Base-by-base conservation (phyloP, 2,113 vertebrate species). In the Pampusana beccarii region DNA sequence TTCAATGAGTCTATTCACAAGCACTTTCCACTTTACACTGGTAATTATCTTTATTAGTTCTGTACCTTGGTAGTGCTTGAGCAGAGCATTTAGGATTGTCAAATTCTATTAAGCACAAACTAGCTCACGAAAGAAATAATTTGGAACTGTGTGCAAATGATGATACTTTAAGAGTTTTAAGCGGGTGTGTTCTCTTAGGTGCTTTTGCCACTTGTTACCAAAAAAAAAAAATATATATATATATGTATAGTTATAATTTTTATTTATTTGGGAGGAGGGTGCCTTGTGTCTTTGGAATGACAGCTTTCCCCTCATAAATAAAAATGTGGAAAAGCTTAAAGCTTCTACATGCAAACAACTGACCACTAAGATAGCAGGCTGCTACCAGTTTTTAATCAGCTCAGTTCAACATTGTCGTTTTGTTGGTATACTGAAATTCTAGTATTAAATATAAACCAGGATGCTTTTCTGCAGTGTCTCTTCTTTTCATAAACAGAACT, bases 91-190 rank as follows among this genome's bases (percentile, higher is more conserved):
- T 87, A 93, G 92, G 51, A 84, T 24, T 92, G 71, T 94, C 94
- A 96, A n/a, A 51, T 96, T 93, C 93, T 94, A 83, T 95, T 96
- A 96, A 83, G 82, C 44, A 67, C 69, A 78, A 92, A 83, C 78
- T 74, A 66, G 25, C 70, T 94, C 75, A 60, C 1, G 1, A 80
- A 92, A 57, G 42, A 96, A 93, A 96, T 94, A 86, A 95, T 95
- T 94, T 93, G 84, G 56, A 95, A 74, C 56, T 53, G 25, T 69
- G 60, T 81, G 65, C 56, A 92, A 66, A 51, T 40, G 29, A 10
- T 53, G 77, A 75, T 75, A 61, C 53, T 38, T 88, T 51, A 73
- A 79, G 80, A 90, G 60, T 60, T 78, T 80, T 91, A 67, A 93
- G 33, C 51, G 31, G 90, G 42, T 42, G 42, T 42, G 36, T 61